phyloP scores from a whole-genome alignment of 2,888 invertebrate genomes.

The Temnothorax ravouxi region DNA sequence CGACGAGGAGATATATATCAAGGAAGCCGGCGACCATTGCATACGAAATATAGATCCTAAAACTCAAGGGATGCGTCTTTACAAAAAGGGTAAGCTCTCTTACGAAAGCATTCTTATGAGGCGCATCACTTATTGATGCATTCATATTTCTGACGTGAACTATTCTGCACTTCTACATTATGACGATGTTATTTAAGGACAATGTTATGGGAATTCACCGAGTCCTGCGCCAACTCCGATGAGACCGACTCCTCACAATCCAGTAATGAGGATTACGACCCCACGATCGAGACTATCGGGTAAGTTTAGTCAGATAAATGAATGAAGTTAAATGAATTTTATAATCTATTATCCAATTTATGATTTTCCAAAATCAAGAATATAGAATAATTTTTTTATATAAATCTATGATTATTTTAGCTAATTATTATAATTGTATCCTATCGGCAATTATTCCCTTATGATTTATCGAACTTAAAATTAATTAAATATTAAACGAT shows the following conservation, averaged over 20 bases:
- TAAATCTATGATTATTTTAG: background rate
- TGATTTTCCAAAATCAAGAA: background rate
- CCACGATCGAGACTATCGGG: constrained; percentile 77
- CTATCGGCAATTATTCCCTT: background rate
- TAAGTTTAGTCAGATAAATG: constrained; percentile 53
- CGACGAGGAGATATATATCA: constrained; percentile 89
- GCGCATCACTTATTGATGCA: background rate
- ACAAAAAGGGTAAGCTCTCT: constrained; percentile 86
- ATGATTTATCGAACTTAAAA: background rate
- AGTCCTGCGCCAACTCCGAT: constrained; percentile 85
- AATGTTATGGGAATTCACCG: constrained; percentile 85
- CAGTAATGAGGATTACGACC: constrained; percentile 81
- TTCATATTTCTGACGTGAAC: background rate
- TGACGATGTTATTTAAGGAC: constrained; percentile 76
- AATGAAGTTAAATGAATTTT: background rate
- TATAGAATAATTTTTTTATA: background rate
- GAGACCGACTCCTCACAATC: constrained; percentile 80
- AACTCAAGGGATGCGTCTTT: constrained; percentile 89
- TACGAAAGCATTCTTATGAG: constrained; percentile 66
- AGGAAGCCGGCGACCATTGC: constrained; percentile 90
- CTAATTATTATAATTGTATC: constrained; percentile 16
- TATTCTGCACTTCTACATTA: background rate
- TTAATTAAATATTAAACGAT: constrained; percentile 2
- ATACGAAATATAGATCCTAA: constrained; percentile 88
- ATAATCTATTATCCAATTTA: background rate